A percentile compares a stretch with the other conserved stretches of the same genome.
phyloP scores from a whole-genome alignment of 1,140 invertebrate genomes.

The Macrocentrus cingulum region DNA sequence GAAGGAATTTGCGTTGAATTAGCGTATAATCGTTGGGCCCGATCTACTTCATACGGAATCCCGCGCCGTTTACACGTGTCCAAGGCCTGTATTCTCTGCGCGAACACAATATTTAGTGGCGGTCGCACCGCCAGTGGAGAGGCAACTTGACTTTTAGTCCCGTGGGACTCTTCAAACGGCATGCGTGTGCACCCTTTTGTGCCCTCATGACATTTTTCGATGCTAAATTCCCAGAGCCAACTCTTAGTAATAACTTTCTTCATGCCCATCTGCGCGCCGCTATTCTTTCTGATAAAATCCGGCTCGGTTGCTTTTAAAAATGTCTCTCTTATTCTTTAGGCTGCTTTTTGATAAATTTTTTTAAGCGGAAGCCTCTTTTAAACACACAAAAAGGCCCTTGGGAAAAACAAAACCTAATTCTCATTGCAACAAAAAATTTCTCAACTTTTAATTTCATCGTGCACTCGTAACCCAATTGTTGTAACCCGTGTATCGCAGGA shows the following conservation, averaged over 20 bases:
- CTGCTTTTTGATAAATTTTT: no score
- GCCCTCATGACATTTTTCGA: slow-evolving; percentile 5
- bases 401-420: no score
- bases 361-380: no score
- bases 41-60: slow-evolving; percentile 55
- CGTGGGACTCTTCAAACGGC: slow-evolving; percentile 36
- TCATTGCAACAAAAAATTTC: no score
- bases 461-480: no score
- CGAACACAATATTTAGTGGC: slow-evolving; percentile 54
- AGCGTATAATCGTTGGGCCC: slow-evolving; percentile 56
- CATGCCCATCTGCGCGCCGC: no score
- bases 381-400: no score
- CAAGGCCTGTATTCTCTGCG: slow-evolving; percentile 52
- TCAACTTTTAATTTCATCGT: no score
- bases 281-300: no score
- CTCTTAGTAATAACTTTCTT: neutral
- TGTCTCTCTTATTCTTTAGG: no score
- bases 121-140: slow-evolving; percentile 21
- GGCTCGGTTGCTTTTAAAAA: no score
- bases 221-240: neutral
- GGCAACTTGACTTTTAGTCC: slow-evolving; percentile 19
- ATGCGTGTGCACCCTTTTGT: slow-evolving; percentile 21
- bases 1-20: slow-evolving; percentile 59
- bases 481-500: slow-evolving; percentile 17
- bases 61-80: slow-evolving; percentile 57